These are phyloP conservation scores for Sinosuthora webbiana DNA, from an alignment of 2,113 vertebrate genomes.

Conservation along the genomic window DNA sequence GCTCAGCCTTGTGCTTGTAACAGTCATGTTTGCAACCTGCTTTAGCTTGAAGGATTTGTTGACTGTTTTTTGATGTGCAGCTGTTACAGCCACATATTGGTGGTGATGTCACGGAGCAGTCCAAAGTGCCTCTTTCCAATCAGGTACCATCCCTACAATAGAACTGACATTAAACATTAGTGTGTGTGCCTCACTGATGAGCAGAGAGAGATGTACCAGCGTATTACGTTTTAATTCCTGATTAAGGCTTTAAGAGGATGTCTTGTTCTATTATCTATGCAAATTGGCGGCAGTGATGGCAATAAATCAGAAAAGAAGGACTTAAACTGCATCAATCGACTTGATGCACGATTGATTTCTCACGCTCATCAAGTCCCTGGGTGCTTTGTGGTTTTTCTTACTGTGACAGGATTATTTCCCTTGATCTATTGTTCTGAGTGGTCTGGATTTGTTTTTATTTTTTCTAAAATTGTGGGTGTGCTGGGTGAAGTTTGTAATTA, in stretches of 20 bases:
- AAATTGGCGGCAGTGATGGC: slow-evolving; percentile 41
- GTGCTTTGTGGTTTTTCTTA: slow-evolving; percentile 28
- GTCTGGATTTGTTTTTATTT: neutral
- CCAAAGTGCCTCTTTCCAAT: slow-evolving; percentile 1
- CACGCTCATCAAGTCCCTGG: slow-evolving; percentile 7
- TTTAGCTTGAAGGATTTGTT: slow-evolving; percentile 6
- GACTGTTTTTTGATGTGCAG: slow-evolving; percentile 30
- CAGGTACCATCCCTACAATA: neutral
- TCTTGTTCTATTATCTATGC: slow-evolving; percentile 54
- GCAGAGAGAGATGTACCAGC: neutral
- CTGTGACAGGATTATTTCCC: slow-evolving; percentile 12
- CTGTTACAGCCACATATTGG: slow-evolving; percentile 22
- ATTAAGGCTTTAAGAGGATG: slow-evolving; percentile 57
- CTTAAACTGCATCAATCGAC: neutral
- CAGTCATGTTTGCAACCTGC: slow-evolving; percentile 13
- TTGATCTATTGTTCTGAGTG: neutral
- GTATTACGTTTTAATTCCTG: slow-evolving; percentile 39
- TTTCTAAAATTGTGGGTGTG: neutral
- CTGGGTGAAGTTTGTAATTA: neutral
- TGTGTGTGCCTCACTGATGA: neutral
- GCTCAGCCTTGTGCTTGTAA: neutral
- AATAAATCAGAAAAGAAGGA: slow-evolving; percentile 62
- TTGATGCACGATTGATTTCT: slow-evolving; percentile 44
- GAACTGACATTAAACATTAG: slow-evolving; percentile 8
- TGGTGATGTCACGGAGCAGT: neutral